Conservation (phyloP, 2,113 vertebrate species). For the Crotophaga sulcirostris region DNA sequence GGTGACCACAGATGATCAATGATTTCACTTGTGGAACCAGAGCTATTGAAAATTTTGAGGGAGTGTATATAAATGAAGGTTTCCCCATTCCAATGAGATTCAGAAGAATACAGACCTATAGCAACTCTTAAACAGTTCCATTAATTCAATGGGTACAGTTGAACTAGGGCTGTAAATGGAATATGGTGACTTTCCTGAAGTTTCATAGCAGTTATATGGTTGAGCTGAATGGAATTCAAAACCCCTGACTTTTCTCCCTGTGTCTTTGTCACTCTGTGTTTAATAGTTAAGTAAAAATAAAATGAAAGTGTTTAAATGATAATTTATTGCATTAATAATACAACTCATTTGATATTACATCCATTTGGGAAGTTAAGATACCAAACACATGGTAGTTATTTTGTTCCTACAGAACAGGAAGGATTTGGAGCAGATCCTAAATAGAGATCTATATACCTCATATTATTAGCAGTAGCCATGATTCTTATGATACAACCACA, state of each 20-base stretch:
- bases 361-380: not conserved
- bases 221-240: not conserved
- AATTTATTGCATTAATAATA: not conserved
- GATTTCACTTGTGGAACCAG: not conserved
- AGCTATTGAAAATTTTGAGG: not conserved
- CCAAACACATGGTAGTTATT: not conserved
- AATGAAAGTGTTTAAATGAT: not conserved
- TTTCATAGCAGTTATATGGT: not conserved
- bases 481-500: not conserved
- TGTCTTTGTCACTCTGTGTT: not conserved
- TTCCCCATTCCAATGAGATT: not conserved
- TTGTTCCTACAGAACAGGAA: not conserved
- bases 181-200: not conserved
- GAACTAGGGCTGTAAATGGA: not conserved
- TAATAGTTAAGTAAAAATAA: not conserved
- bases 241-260: not conserved
- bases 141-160: not conserved
- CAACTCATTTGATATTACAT: not conserved
- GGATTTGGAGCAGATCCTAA: slow-evolving; percentile 22
- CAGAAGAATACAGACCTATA: not conserved
- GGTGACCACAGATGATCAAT: not conserved
- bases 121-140: not conserved
- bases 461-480: not conserved
- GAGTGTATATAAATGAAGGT: not conserved
- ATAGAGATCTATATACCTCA: not conserved